Base-by-base conservation (phyloP, 35 echinoderm and acorn worm species). In the Acanthaster planci region DNA sequence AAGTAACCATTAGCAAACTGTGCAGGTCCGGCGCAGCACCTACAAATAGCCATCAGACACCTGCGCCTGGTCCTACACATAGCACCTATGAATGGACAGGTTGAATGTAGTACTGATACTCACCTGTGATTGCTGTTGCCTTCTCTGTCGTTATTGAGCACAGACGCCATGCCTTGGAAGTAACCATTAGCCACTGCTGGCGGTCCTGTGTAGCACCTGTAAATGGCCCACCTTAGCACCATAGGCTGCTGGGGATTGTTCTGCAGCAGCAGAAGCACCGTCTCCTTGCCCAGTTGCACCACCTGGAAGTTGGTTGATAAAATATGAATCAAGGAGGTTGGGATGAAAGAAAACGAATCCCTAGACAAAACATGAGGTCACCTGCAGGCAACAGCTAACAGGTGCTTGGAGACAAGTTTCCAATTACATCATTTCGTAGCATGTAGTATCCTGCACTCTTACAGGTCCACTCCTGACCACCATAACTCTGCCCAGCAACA, bases 111-210 rank as follows among this genome's bases (percentile, higher is more conserved):
- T 72, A 72, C 5, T 26, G 34, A 29, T 31, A 29, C 64, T 34
- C 30, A 72, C 64, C 64, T 72, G 34, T 72, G 64, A 72, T 72
- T 72, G 34, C 64, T 72, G 34, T 26, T 72, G 26, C 18, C 51
- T 17, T 86, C 82, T 89, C 51, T 94, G 88, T 77, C 86, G 60
- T 84, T 87, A 78, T 91, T 93, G 31, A 99, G 88, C 21, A 97
- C 88, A 26, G 92, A 77, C 38, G 96, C 96, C 85, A 99, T 94
- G n/a, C 92, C 92, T 57, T 94, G 89, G 75, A 99, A 99, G 78
- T 93, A 99, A 9, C 92, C 96, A 84, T 88, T 87, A 53, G 96
- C 91, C 26, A 99, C 92, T 59, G 72, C 87, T 52, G 89, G 87
- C 31, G 84, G 78, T 36, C 92, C 92, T 77, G 96, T 99, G 84